Evolutionary conservation across 2,113 vertebrate genomes (phyloP).

Genomic region (Meleagris gallopavo): DNA sequence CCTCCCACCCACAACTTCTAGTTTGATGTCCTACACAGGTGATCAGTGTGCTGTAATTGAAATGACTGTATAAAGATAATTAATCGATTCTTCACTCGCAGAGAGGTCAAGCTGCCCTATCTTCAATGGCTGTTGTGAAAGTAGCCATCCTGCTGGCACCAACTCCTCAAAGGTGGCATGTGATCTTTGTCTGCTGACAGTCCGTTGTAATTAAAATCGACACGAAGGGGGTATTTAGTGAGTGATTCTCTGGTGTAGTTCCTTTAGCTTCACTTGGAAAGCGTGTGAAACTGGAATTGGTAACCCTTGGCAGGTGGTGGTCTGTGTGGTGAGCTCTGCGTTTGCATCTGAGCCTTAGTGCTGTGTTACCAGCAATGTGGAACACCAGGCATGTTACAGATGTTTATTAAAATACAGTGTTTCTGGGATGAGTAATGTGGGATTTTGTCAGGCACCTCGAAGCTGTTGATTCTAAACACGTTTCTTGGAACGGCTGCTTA

Average conservation of each 20-base stretch:
- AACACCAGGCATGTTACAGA: not conserved
- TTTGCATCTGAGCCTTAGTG: not conserved
- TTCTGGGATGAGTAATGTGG: not conserved
- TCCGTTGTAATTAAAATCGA: slow-evolving; percentile 69
- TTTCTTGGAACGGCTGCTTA: not conserved
- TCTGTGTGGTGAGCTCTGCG: not conserved
- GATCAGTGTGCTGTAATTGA: slow-evolving; percentile 81
- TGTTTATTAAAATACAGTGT: not conserved
- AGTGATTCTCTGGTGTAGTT: not conserved
- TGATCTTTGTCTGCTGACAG: slow-evolving; percentile 78
- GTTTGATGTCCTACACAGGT: slow-evolving; percentile 76
- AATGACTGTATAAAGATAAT: slow-evolving; percentile 83
- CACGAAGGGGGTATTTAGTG: slow-evolving; percentile 28
- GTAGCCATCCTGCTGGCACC: slow-evolving; percentile 47
- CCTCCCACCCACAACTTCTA: not conserved
- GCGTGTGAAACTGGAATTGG: not conserved
- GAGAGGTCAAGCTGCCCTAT: slow-evolving; percentile 83
- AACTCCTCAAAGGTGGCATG: slow-evolving; percentile 51
- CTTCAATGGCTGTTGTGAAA: slow-evolving; percentile 54
- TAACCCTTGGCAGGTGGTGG: not conserved
- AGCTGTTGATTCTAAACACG: not conserved
- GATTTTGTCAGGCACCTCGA: not conserved
- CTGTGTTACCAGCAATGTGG: not conserved
- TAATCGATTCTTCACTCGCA: slow-evolving; percentile 77
- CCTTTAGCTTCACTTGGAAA: not conserved